phyloP scores from a whole-genome alignment of 2,888 invertebrate genomes.

The Orgyia antiqua region DNA sequence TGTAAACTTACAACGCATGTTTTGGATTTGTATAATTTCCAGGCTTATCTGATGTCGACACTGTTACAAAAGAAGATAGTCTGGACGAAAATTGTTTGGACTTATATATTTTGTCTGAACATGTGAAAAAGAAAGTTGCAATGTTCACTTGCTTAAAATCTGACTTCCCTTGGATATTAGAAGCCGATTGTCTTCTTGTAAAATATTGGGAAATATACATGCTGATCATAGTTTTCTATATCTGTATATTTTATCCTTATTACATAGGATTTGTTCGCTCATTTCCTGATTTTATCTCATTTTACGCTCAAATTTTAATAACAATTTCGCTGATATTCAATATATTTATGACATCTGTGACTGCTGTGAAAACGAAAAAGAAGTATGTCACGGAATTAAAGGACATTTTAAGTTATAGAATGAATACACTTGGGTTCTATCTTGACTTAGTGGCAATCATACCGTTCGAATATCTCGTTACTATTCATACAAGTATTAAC shows the following conservation, averaged over 20 bases:
- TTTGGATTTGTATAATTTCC: no score
- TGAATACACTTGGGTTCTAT: constrained; percentile 70
- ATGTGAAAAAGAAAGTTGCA: constrained; percentile 54
- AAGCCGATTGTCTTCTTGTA: constrained; percentile 59
- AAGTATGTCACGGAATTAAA: constrained; percentile 48
- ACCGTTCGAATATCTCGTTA: constrained; percentile 69
- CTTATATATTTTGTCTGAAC: constrained; percentile 65
- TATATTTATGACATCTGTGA: constrained; percentile 56
- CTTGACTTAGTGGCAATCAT: constrained; percentile 68
- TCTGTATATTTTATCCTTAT: constrained; percentile 69
- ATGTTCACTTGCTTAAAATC: constrained; percentile 55
- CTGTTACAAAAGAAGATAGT: constrained; percentile 45
- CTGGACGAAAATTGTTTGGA: constrained; percentile 62
- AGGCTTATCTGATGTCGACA: constrained; percentile 51
- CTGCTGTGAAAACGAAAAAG: constrained; percentile 69
- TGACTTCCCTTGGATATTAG: constrained; percentile 69
- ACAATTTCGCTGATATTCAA: constrained; percentile 60
- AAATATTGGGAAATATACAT: constrained; percentile 70
- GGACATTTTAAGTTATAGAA: constrained; percentile 54
- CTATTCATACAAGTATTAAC: constrained; percentile 46
- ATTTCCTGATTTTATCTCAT: constrained; percentile 56
- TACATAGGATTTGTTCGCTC: constrained; percentile 58
- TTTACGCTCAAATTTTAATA: constrained; percentile 54
- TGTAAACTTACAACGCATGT: no score
- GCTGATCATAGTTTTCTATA: constrained; percentile 53